phyloP scores from a whole-genome alignment of 2,113 vertebrate genomes.

The Sphaerodactylus townsendi region DNA sequence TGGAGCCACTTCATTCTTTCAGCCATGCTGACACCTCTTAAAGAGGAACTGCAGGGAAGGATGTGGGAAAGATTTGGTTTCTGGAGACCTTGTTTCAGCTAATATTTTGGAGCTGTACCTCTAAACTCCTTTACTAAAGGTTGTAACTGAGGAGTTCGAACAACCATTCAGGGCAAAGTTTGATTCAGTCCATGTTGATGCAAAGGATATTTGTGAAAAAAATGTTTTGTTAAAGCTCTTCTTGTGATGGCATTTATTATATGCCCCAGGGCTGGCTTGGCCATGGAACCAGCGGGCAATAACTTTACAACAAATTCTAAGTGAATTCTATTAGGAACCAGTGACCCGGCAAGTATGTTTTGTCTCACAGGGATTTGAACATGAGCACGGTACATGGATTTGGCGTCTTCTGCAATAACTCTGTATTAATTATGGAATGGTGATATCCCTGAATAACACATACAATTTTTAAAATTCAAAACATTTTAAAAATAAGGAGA shows the following conservation, averaged over 20 bases:
- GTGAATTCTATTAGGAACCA: no score
- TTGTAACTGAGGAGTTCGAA: conserved; percentile 41
- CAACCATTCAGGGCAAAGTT: conserved; percentile 14
- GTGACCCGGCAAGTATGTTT: not conserved
- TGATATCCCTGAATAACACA: not conserved
- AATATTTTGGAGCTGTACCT: conserved; percentile 79
- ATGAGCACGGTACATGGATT: not conserved
- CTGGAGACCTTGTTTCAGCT: conserved; percentile 78
- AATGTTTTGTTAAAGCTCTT: conserved; percentile 16
- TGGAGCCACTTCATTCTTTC: conserved; percentile 98
- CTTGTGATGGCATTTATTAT: conserved; percentile 4
- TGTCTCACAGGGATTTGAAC: not conserved
- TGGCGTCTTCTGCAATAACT: not conserved
- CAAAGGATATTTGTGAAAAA: not conserved
- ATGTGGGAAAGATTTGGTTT: conserved; percentile 99
- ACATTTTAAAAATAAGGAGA: not conserved
- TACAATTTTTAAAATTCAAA: not conserved
- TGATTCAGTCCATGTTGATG: conserved; percentile 7
- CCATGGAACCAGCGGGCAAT: not conserved
- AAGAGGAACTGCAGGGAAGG: conserved; percentile 95
- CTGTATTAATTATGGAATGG: not conserved
- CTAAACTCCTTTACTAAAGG: conserved; percentile 53
- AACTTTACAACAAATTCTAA: no score
- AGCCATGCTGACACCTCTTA: conserved; percentile 97
- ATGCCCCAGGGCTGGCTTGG: conserved; percentile 8